Evolutionary conservation across 2,113 vertebrate genomes (phyloP).

Genomic region (Salminus brasiliensis): DNA sequence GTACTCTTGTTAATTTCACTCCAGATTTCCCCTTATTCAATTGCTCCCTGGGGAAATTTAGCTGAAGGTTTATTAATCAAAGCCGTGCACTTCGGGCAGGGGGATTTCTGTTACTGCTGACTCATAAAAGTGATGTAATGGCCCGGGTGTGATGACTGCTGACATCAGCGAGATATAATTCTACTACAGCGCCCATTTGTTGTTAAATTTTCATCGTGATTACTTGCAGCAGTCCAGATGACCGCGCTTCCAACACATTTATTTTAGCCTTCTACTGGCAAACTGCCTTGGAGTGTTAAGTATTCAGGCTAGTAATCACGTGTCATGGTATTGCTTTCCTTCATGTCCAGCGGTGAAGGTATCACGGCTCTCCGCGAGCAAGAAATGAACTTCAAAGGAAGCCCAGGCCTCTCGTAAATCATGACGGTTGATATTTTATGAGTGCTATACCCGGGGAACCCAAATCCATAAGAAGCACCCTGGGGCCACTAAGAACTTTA

Average conservation of each 20-base stretch:
- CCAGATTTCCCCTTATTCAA: conserved; percentile 56
- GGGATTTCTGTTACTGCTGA: conserved; percentile 59
- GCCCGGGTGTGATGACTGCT: conserved; percentile 58
- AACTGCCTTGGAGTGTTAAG: conserved; percentile 38
- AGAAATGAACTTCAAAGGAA: conserved; percentile 2
- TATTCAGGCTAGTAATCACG: conserved; percentile 44
- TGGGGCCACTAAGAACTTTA: conserved; percentile 17
- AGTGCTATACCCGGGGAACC: neutral
- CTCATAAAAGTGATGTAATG: conserved; percentile 71
- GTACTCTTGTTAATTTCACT: conserved; percentile 44
- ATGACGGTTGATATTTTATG: neutral
- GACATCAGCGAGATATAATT: conserved; percentile 73
- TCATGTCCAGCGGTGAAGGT: neutral
- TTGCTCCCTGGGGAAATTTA: conserved; percentile 66
- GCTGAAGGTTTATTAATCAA: conserved; percentile 58
- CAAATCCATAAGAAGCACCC: neutral
- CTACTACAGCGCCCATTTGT: conserved; percentile 66
- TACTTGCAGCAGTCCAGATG: conserved; percentile 65
- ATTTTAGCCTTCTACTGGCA: conserved; percentile 66
- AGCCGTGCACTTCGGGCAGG: conserved; percentile 56
- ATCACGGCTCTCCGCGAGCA: neutral
- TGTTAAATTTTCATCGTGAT: conserved; percentile 61
- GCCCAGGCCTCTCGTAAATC: neutral
- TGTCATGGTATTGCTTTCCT: conserved; percentile 41
- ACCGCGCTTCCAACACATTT: conserved; percentile 62